Percentiles rank a stretch among this genome's conserved stretches.
These are phyloP conservation scores for Vanessa atalanta DNA, from an alignment of 1,140 invertebrate species.

Conservation along the genomic window DNA sequence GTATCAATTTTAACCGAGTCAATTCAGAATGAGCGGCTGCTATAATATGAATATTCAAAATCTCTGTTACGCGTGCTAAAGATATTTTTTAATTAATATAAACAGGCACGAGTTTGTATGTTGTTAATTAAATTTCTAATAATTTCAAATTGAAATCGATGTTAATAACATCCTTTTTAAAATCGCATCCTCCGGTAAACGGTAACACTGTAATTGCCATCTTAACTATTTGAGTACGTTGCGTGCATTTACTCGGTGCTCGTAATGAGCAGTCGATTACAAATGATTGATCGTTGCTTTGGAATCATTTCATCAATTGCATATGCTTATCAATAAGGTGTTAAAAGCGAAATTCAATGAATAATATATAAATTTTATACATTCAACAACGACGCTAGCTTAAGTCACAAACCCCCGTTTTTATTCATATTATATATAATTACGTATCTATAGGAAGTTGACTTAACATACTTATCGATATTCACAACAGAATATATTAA, in stretches of 20 bases:
- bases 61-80: not conserved
- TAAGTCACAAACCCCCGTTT: too few relatives aligned
- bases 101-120: not conserved
- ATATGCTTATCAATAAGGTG: slow-evolving; percentile 6
- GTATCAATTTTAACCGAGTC: too few relatives aligned
- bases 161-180: slow-evolving; percentile 20
- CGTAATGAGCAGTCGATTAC: slow-evolving; percentile 24
- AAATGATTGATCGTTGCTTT: slow-evolving; percentile 19
- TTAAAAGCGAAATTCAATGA: not conserved
- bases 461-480: too few relatives aligned
- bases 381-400: too few relatives aligned
- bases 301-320: slow-evolving; percentile 16
- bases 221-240: slow-evolving; percentile 23
- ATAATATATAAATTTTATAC: not conserved
- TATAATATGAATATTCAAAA: not conserved
- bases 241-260: slow-evolving; percentile 23
- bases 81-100: not conserved
- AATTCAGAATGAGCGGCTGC: too few relatives aligned
- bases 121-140: slow-evolving; percentile 12
- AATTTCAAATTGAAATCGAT: slow-evolving; percentile 23
- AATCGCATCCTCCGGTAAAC: slow-evolving; percentile 10
- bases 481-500: too few relatives aligned
- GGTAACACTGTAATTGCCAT: slow-evolving; percentile 4
- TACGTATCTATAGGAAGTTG: too few relatives aligned
- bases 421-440: too few relatives aligned